Evolutionary conservation across 2,113 vertebrate genomes (phyloP).

Genomic region (Seriola dumerili): DNA sequence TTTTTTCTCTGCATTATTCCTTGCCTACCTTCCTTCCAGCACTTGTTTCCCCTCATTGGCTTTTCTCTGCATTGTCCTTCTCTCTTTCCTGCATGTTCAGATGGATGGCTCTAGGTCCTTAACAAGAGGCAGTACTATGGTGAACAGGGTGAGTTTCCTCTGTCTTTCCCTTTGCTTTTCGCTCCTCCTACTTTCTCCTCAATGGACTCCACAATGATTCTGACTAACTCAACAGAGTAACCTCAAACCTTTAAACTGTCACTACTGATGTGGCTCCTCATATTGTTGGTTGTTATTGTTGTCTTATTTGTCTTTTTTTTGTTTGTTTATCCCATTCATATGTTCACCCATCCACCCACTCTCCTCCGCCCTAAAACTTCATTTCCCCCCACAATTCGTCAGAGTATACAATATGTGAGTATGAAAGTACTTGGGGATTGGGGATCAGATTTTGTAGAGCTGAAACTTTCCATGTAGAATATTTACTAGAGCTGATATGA

Average conservation of each 20-base stretch:
- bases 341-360: conserved; percentile 53
- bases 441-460: background rate
- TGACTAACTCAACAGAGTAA: conserved; percentile 45
- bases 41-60: conserved; percentile 38
- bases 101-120: conserved; percentile 84
- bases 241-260: conserved; percentile 34
- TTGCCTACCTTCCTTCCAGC: conserved; percentile 47
- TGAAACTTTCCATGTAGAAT: conserved; percentile 18
- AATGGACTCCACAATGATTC: conserved; percentile 19
- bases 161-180: conserved; percentile 22
- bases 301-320: conserved; percentile 77
- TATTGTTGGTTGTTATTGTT: conserved; percentile 73
- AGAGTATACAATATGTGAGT: conserved; percentile 86
- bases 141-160: conserved; percentile 85
- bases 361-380: conserved; percentile 47
- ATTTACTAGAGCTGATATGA: conserved; percentile 41
- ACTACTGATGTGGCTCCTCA: conserved; percentile 34
- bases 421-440: conserved; percentile 67
- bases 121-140: conserved; percentile 80
- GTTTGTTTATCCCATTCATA: conserved; percentile 68
- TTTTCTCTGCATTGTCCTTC: conserved; percentile 36
- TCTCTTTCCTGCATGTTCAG: conserved; percentile 68
- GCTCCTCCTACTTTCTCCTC: conserved; percentile 41
- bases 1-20: conserved; percentile 18
- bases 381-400: conserved; percentile 63